Conservation (phyloP, 2,888 invertebrate genomes). For the Calephelis perditalis region DNA sequence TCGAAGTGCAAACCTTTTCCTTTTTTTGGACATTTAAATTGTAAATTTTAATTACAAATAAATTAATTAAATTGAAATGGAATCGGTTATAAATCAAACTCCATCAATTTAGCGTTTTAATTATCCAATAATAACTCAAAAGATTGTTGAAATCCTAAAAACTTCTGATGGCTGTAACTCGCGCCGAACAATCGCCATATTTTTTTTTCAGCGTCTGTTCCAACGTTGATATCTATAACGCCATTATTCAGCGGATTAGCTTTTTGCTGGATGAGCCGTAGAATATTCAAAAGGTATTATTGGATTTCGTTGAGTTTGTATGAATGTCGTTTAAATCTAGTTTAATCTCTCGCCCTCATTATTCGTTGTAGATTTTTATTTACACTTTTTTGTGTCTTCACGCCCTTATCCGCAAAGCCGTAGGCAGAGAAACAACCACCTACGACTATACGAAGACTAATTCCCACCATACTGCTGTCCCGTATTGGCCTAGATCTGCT, state of each 20-base stretch:
- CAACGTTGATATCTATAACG: constrained; percentile 67
- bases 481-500: too few species aligned
- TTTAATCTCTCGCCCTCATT: constrained; percentile 29
- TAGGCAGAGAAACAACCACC: too few species aligned
- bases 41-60: too few species aligned
- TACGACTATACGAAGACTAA: too few species aligned
- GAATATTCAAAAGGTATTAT: constrained; percentile 74
- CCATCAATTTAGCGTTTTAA: too few species aligned
- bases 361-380: constrained; percentile 26
- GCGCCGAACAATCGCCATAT: constrained; percentile 56
- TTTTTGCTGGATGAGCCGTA: constrained; percentile 66
- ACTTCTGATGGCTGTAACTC: constrained; percentile 20
- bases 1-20: too few species aligned
- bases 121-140: neutral
- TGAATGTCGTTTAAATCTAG: constrained; percentile 41
- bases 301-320: constrained; percentile 57
- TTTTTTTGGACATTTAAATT: neutral
- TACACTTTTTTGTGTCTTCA: neutral
- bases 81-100: too few species aligned
- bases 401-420: too few species aligned
- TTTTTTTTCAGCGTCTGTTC: constrained; percentile 62
- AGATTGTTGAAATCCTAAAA: constrained; percentile 1
- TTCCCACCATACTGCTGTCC: too few species aligned
- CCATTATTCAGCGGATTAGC: constrained; percentile 74
- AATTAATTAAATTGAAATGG: too few species aligned